Percentiles rank a stretch among this genome's conserved stretches.
These are phyloP conservation scores for Chloebia gouldiae DNA, from an alignment of 2,113 vertebrate species.

Conservation along the genomic window DNA sequence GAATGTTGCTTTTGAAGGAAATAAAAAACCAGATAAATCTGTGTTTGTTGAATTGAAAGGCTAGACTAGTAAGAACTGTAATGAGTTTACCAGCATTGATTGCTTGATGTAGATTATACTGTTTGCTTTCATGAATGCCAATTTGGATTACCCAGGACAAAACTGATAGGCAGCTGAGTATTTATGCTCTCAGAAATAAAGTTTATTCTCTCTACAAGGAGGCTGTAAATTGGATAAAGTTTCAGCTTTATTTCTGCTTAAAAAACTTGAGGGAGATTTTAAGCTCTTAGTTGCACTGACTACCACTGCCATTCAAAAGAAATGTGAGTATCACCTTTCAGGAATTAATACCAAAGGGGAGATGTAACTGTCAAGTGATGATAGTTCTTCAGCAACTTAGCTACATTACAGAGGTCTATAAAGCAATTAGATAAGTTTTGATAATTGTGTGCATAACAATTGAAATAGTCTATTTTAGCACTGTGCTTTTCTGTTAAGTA, in stretches of 20 bases:
- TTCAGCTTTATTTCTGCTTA: conserved; percentile 38
- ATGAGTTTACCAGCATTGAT: neutral
- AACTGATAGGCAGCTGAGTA: neutral
- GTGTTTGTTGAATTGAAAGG: neutral
- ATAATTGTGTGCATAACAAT: neutral
- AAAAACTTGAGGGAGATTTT: neutral
- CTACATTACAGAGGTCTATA: neutral
- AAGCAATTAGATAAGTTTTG: neutral
- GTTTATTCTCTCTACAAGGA: neutral
- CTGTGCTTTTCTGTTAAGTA: neutral
- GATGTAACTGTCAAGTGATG: neutral
- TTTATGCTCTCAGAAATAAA: neutral
- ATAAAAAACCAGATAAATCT: neutral
- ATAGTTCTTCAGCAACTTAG: neutral
- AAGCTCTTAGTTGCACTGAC: conserved; percentile 45
- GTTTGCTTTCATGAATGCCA: neutral
- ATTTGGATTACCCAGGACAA: neutral
- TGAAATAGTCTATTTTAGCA: neutral
- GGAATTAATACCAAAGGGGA: neutral
- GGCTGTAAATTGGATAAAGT: neutral
- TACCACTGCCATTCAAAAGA: neutral
- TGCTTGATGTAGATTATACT: neutral
- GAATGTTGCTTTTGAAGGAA: neutral
- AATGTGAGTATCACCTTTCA: neutral
- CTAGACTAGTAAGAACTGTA: neutral